Conservation (phyloP, 2,888 invertebrate genomes). For the Thereva nobilitata region DNA sequence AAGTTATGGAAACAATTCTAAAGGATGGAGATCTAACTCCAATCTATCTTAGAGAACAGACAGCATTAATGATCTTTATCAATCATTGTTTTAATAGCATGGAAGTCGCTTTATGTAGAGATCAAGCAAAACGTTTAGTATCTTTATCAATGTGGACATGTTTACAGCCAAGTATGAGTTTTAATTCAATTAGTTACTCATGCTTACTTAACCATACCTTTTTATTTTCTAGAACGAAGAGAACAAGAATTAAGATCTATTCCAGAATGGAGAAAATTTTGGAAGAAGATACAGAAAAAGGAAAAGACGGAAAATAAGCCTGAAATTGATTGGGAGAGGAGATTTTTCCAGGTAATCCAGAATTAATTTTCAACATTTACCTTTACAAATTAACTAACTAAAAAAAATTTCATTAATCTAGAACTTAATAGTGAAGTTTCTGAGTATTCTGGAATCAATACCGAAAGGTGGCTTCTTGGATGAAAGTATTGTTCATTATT, state of each 20-base stretch:
- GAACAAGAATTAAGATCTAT: constrained; percentile 84
- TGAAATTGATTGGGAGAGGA: constrained; percentile 80
- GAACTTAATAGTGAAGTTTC: constrained; percentile 82
- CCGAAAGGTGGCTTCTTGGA: constrained; percentile 66
- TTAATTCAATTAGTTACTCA: not conserved
- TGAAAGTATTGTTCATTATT: constrained; percentile 70
- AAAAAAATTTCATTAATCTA: constrained; percentile 39
- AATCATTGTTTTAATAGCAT: constrained; percentile 97
- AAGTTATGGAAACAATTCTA: constrained; percentile 76
- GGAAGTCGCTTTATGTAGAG: constrained; percentile 91
- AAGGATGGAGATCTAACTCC: constrained; percentile 56
- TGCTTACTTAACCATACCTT: no score
- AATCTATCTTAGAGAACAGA: constrained; percentile 72
- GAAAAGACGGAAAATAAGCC: constrained; percentile 68
- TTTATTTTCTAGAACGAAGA: constrained; percentile 65
- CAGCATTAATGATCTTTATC: constrained; percentile 84
- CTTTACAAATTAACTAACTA: not conserved
- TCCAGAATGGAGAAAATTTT: constrained; percentile 90
- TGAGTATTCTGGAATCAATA: constrained; percentile 77
- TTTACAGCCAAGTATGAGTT: constrained; percentile 71
- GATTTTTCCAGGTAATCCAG: constrained; percentile 68
- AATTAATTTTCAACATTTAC: not conserved
- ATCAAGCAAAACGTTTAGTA: constrained; percentile 87
- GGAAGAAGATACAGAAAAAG: constrained; percentile 86
- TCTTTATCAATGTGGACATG: constrained; percentile 94